Percentiles rank a stretch among this genome's conserved stretches.
phyloP scores from a whole-genome alignment of 2,888 invertebrate species.

The Cremastinae sp. region DNA sequence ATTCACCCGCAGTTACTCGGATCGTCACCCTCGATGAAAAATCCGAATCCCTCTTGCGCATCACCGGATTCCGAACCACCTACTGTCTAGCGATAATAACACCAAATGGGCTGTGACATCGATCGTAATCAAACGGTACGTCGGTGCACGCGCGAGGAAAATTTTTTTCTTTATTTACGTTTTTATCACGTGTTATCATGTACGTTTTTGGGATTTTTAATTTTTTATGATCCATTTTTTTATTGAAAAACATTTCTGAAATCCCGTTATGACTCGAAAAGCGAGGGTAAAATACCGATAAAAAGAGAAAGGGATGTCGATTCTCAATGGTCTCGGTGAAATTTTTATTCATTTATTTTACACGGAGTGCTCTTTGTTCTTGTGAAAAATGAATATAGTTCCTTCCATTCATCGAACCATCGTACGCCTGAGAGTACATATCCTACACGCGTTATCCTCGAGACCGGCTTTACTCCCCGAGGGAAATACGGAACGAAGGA shows the following conservation, averaged over 20 bases:
- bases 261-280: too few relatives aligned
- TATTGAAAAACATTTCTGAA: too few relatives aligned
- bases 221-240: too few relatives aligned
- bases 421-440: conserved; percentile 13
- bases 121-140: conserved; percentile 43
- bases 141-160: background rate
- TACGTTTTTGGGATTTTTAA: too few relatives aligned
- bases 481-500: conserved; percentile 52
- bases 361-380: conserved; percentile 14
- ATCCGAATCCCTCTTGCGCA: conserved; percentile 38
- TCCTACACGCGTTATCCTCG: conserved; percentile 16
- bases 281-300: too few relatives aligned
- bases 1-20: conserved; percentile 39
- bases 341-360: conserved; percentile 28
- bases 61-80: conserved; percentile 5
- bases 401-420: conserved; percentile 25
- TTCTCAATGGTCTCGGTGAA: background rate
- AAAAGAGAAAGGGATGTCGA: too few relatives aligned
- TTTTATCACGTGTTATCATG: background rate
- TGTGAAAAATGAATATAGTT: conserved; percentile 27
- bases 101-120: conserved; percentile 35
- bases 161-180: background rate
- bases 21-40: conserved; percentile 59
- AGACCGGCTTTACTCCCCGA: conserved; percentile 30
- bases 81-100: conserved; percentile 22